Percentiles rank a stretch among this genome's conserved stretches.
These are phyloP conservation scores for Hydrolagus affinis DNA, from an alignment of 2,113 vertebrate genomes.

Conservation along the genomic window DNA sequence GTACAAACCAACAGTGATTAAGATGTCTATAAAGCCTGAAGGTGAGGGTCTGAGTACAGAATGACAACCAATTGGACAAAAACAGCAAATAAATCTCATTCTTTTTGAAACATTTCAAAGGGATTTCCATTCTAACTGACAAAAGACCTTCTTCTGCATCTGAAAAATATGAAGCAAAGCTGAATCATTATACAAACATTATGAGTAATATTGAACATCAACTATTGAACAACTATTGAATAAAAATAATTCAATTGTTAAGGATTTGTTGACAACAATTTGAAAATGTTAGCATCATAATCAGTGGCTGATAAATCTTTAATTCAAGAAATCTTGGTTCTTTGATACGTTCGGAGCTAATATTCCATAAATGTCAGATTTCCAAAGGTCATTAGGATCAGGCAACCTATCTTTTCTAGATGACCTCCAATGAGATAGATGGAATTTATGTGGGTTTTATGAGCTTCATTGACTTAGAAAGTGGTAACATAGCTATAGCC, in stretches of 20 bases:
- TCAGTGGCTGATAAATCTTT: neutral
- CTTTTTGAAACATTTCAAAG: neutral
- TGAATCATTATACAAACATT: neutral
- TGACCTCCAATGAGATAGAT: neutral
- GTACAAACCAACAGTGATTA: neutral
- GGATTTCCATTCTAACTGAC: neutral
- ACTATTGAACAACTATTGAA: neutral
- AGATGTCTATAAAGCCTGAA: neutral
- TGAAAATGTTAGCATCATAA: neutral
- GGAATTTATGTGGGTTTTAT: neutral
- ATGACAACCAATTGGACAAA: neutral
- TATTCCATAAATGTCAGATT: neutral
- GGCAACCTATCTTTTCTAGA: neutral
- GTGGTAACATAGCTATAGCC: neutral
- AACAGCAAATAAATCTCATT: neutral
- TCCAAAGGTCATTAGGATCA: neutral
- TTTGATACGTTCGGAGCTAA: neutral
- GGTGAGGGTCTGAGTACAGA: neutral
- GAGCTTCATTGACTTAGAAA: neutral
- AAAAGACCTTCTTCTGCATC: neutral
- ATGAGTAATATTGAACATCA: neutral
- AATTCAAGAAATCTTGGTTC: neutral
- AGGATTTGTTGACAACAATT: neutral
- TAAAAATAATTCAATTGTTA: neutral
- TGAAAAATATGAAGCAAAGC: neutral